Percentiles rank a stretch among this genome's conserved stretches.
These are phyloP conservation scores for Blennius ocellaris DNA, from an alignment of 2,113 vertebrate genomes.

Conservation along the genomic window DNA sequence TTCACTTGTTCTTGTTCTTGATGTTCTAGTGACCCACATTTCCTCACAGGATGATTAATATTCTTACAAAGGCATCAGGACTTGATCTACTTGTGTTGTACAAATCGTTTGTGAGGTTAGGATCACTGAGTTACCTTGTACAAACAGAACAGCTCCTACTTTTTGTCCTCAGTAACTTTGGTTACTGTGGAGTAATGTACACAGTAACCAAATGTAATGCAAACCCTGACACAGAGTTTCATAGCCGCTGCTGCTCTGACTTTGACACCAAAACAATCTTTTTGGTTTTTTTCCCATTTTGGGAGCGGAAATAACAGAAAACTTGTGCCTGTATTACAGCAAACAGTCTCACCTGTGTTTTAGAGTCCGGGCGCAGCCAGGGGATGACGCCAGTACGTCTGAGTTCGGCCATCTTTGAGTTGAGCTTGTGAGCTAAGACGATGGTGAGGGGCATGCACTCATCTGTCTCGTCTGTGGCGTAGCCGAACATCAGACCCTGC, in stretches of 20 bases:
- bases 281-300: too few relatives aligned
- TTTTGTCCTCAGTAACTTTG: too few relatives aligned
- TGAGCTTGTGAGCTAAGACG: conserved; percentile 94
- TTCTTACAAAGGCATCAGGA: neutral
- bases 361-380: conserved; percentile 96
- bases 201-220: too few relatives aligned
- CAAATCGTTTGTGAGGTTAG: too few relatives aligned
- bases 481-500: conserved; percentile 97
- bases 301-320: too few relatives aligned
- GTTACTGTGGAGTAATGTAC: too few relatives aligned
- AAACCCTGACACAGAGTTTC: too few relatives aligned
- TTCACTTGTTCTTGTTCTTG: neutral
- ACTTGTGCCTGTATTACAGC: neutral
- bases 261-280: too few relatives aligned
- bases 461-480: conserved; percentile 96
- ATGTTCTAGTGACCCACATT: neutral
- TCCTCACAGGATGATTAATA: neutral
- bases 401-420: conserved; percentile 91
- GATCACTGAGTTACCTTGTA: too few relatives aligned
- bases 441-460: conserved; percentile 98
- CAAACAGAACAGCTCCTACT: too few relatives aligned
- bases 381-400: conserved; percentile 85
- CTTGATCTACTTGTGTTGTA: neutral
- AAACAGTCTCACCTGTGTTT: conserved; percentile 89
- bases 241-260: too few relatives aligned